These are phyloP conservation scores for Heteromormyrus szaboi DNA, from an alignment of 2,797 vertebrate genomes.

Conservation along the genomic window DNA sequence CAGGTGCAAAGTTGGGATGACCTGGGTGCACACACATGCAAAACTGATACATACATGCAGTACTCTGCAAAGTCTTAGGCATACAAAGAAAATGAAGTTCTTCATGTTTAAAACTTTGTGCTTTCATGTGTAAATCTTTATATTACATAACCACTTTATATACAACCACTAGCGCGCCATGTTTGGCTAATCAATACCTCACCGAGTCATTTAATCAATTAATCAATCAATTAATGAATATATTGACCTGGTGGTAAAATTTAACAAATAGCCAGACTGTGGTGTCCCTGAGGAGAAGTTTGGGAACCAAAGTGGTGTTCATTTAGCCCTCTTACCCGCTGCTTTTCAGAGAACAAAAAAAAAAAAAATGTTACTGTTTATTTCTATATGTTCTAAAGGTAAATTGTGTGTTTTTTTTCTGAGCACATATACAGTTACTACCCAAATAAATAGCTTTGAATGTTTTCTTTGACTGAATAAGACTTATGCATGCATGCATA, in stretches of 20 bases:
- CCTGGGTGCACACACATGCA: neutral
- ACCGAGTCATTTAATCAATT: neutral
- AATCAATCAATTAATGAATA: neutral
- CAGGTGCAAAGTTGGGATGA: neutral
- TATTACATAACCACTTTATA: neutral
- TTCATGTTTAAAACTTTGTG: neutral
- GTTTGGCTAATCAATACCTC: neutral
- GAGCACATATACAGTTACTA: neutral
- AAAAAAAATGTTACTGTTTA: neutral
- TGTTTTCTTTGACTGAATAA: neutral
- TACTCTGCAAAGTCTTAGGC: neutral
- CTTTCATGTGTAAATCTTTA: neutral
- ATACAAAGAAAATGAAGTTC: neutral
- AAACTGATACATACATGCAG: neutral
- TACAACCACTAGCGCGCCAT: neutral
- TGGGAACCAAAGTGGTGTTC: neutral
- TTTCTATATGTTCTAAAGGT: neutral
- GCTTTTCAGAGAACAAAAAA: neutral
- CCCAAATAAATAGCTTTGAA: neutral
- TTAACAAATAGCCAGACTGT: neutral
- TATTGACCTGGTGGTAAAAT: neutral
- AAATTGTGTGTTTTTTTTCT: neutral
- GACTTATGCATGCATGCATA: neutral
- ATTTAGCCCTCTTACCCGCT: neutral
- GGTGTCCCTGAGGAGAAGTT: neutral